Evolutionary conservation across 1,140 invertebrate species (phyloP).

Genomic region (Holcopasites calliopsidis): DNA sequence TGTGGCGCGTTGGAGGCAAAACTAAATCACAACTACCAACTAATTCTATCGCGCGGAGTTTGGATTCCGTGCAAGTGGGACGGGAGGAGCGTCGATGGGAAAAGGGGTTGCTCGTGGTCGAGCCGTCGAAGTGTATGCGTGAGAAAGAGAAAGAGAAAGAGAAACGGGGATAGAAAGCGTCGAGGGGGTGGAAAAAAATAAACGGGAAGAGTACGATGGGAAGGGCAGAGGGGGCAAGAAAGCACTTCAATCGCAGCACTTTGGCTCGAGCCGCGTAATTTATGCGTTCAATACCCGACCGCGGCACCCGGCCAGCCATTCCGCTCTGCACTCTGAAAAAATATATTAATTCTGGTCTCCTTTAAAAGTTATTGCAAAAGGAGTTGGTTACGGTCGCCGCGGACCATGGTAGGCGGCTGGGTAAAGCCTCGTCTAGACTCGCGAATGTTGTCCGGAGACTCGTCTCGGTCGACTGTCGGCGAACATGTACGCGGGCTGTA

Average conservation of each 20-base stretch:
- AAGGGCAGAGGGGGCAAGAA: slow-evolving; percentile 42
- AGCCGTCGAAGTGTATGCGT: not conserved
- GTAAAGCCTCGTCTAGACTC: too few relatives aligned
- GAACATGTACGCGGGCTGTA: too few relatives aligned
- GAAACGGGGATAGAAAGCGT: not conserved
- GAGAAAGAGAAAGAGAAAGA: slow-evolving; percentile 6
- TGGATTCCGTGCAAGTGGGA: slow-evolving; percentile 29
- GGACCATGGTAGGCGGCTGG: not conserved
- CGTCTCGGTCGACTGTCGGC: too few relatives aligned
- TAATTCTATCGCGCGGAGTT: slow-evolving; percentile 61
- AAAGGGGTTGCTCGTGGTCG: slow-evolving; percentile 14
- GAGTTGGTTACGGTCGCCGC: slow-evolving; percentile 25
- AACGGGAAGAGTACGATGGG: not conserved
- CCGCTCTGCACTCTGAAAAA: slow-evolving; percentile 50
- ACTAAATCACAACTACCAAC: slow-evolving; percentile 69
- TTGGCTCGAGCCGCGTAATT: slow-evolving; percentile 61
- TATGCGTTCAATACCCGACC: slow-evolving; percentile 71
- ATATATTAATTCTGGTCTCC: slow-evolving; percentile 65
- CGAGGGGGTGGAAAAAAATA: slow-evolving; percentile 14
- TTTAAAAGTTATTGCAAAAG: slow-evolving; percentile 68
- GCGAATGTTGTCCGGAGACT: too few relatives aligned
- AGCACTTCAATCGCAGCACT: slow-evolving; percentile 62
- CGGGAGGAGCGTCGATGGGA: not conserved
- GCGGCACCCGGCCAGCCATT: slow-evolving; percentile 36
- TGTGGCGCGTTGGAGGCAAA: slow-evolving; percentile 49